Conservation (phyloP, 2,888 invertebrate species). For the Theodoxus fluviatilis region DNA sequence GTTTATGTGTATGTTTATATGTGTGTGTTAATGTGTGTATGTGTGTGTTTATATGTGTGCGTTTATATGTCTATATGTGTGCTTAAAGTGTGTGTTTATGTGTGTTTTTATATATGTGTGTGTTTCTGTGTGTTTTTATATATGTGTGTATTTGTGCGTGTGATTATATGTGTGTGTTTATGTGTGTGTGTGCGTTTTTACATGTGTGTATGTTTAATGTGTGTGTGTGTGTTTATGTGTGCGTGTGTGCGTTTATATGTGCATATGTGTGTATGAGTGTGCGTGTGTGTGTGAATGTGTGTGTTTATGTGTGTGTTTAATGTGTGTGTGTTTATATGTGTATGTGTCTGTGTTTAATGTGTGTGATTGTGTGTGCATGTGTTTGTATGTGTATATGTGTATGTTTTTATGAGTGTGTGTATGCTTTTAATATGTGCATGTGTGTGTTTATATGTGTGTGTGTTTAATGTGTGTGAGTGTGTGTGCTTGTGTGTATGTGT, state of each 20-base stretch:
- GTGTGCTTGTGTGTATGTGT: background rate
- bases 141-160: background rate
- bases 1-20: background rate
- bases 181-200: background rate
- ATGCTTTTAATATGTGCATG: background rate
- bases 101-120: background rate
- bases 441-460: conserved; percentile 3
- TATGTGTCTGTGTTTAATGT: background rate
- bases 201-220: background rate
- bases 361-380: conserved; percentile 4
- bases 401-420: background rate
- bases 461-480: background rate
- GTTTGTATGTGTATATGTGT: background rate
- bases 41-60: conserved; percentile 3
- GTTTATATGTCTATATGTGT: background rate
- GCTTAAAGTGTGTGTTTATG: background rate
- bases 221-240: conserved; percentile 9
- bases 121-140: background rate
- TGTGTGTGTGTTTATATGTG: too few relatives aligned
- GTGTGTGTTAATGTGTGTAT: conserved; percentile 1
- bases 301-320: too few relatives aligned
- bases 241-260: conserved; percentile 10
- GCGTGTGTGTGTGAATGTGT: too few relatives aligned
- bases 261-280: conserved; percentile 2
- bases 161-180: background rate